Evolutionary conservation across 2,888 invertebrate species (phyloP), one percentile per base, ranked within the genome.

Genomic region (Rhagium mordax): DNA sequence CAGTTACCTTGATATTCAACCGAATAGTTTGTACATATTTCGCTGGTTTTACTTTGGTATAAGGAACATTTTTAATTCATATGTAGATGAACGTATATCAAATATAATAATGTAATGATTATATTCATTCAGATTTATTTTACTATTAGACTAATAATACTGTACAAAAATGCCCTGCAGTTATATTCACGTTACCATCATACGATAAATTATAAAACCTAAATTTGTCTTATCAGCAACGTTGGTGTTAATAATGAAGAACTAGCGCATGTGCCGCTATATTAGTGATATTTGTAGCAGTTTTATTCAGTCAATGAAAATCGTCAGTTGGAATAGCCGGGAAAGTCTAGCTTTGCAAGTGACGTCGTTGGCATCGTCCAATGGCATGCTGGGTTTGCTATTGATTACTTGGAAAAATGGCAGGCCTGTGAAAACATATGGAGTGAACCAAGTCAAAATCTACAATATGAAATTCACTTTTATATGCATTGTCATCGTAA

Each of bases 371-470:
- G 66, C 68, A 74, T 74, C 78, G 78, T 71, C 85, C 86, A 85
- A 86, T 87, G 83, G 85, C 82, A 84, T 81, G 82, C 80, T 76
- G 78, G 81, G 82, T 78, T 81, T 77, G 79, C 75, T 86, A 87
- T 87, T 85, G 87, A 87, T 86, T 84, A 79, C 77, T 82, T 74
- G 78, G 77, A 80, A 86, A 86, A 81, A 86, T 87, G 86, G 86
- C 85, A 81, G 84, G 82, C 75, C 78, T 80, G 82, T 83, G 83
- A 84, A 83, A 87, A 85, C 87, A 87, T 87, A 87, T 87, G 86
- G 86, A 85, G 82, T 85, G 81, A 85, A 82, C 76, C 81, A 74
- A 74, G 74, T 76, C 80, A 78, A 74, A 74, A 74, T 80, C 71
- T 81, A 80, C 84, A 86, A 83, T 82, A 87, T 86, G 86, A 86